Percentiles rank a stretch among this genome's conserved stretches.
These are phyloP conservation scores for Chromis chromis DNA, from an alignment of 2,797 vertebrate species.

Conservation along the genomic window DNA sequence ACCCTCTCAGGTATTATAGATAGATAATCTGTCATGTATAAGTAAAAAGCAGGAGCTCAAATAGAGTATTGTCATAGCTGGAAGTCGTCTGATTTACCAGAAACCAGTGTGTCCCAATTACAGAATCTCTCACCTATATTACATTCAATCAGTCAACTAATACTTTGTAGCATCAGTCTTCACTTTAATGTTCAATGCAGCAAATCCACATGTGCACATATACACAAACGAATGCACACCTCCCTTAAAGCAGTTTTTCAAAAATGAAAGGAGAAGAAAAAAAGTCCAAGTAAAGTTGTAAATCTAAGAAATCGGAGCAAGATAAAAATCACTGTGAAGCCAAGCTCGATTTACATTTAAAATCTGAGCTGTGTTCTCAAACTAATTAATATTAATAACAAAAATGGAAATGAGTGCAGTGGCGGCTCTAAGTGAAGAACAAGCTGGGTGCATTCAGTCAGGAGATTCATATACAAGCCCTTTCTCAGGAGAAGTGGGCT, in stretches of 20 bases:
- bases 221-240: slow-evolving; percentile 25
- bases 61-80: slow-evolving; percentile 62
- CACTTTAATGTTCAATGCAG: slow-evolving; percentile 7
- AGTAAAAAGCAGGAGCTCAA: slow-evolving; percentile 65
- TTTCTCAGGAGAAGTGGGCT: slow-evolving; percentile 96
- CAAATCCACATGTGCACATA: slow-evolving; percentile 7
- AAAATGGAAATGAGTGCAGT: slow-evolving; percentile 83
- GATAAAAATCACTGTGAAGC: slow-evolving; percentile 84
- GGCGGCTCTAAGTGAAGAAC: slow-evolving; percentile 83
- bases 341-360: slow-evolving; percentile 83
- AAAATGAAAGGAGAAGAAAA: slow-evolving; percentile 37
- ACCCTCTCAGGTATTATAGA: slow-evolving; percentile 73
- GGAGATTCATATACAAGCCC: slow-evolving; percentile 91
- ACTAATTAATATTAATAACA: slow-evolving; percentile 92
- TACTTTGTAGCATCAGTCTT: slow-evolving; percentile 17
- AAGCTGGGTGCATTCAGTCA: slow-evolving; percentile 88
- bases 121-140: slow-evolving; percentile 42
- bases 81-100: slow-evolving; percentile 56
- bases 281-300: slow-evolving; percentile 78
- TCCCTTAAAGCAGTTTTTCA: slow-evolving; percentile 54
- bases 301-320: slow-evolving; percentile 79
- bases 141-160: slow-evolving; percentile 29
- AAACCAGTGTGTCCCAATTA: slow-evolving; percentile 30
- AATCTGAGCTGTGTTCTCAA: slow-evolving; percentile 80
- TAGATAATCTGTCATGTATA: slow-evolving; percentile 75